Evolutionary conservation across 2,888 invertebrate genomes (phyloP), one percentile per base, ranked within the genome.

Genomic region (Melipona beecheii): DNA sequence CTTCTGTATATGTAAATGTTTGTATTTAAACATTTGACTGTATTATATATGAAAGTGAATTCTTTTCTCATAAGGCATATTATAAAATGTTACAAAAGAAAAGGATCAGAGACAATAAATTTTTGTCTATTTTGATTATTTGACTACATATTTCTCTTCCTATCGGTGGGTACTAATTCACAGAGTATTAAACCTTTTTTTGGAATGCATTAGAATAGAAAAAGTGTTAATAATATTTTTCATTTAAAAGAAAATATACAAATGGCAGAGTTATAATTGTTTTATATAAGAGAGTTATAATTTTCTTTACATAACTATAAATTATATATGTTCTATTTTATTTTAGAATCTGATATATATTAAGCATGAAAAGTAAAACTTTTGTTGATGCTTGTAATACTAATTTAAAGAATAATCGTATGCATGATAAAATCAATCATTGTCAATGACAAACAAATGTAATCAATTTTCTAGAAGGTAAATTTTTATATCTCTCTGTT

Each of bases 381-480:
- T 72, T 75, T 56, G 17, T 85, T 68, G 49, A 69, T 36, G 69
- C 31, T 73, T 73, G 24, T 60, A 56, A 73, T 83, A 79, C 24
- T 78, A 49, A 31, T 36, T 78, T 70, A 77, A 68, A 72, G 13
- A 75, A 65, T 75, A 50, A 54, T 64, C 64, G 13, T 64, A 52
- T 75, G 80, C 82, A 80, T 70, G 76, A 78, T 78, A 58, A 78
- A 66, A 56, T 60, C 75, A 81, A 52, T 13, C n/a, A 75, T 69
- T 66, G 76, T 19, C 60, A 65, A 84, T 84, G 87, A 84, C 85
- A 77, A 72, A 88, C 15, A 73, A 77, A 81, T 56, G 72, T 75
- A 66, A 31, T 74, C 19, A 49, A 74, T 56, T 11, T 64, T 73
- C 5, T 58, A 21, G 15, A 50, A 83, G 87, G 87, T 88, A 83